These are phyloP conservation scores for Dasyornis broadbenti DNA, from an alignment of 2,113 vertebrate species.

Conservation along the genomic window DNA sequence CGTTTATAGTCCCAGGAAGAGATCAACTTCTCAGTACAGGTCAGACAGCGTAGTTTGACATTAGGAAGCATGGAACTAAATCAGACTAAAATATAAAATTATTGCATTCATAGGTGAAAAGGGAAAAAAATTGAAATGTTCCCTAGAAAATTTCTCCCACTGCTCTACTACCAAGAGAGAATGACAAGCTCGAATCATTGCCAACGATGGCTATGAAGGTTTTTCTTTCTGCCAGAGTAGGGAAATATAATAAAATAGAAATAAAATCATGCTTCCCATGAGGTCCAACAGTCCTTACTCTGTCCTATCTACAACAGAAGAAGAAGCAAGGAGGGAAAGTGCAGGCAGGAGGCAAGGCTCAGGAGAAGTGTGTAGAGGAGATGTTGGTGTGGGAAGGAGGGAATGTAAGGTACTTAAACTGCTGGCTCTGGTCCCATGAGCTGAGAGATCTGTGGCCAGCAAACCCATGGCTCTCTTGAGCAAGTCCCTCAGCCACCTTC, in stretches of 20 bases:
- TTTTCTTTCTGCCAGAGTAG: neutral
- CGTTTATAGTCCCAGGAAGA: neutral
- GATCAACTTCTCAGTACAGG: neutral
- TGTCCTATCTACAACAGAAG: neutral
- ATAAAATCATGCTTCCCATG: neutral
- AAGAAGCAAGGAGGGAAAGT: neutral
- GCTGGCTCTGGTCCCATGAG: neutral
- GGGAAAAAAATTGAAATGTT: neutral
- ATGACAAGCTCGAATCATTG: neutral
- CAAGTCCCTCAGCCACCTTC: fast-evolving
- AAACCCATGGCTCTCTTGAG: neutral
- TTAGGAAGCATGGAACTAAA: neutral
- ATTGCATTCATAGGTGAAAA: neutral
- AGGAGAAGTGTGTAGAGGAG: neutral
- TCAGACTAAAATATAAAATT: neutral
- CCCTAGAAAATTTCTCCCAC: neutral
- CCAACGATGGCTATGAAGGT: neutral
- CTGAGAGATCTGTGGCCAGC: neutral
- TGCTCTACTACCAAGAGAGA: neutral
- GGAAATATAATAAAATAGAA: neutral
- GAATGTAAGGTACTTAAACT: neutral
- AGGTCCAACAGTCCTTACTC: neutral
- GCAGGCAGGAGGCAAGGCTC: neutral
- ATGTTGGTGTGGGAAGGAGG: neutral
- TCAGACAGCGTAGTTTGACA: neutral